Base-by-base conservation (phyloP, 1,140 invertebrate genomes). In the Himalopsyche phryganea region DNA sequence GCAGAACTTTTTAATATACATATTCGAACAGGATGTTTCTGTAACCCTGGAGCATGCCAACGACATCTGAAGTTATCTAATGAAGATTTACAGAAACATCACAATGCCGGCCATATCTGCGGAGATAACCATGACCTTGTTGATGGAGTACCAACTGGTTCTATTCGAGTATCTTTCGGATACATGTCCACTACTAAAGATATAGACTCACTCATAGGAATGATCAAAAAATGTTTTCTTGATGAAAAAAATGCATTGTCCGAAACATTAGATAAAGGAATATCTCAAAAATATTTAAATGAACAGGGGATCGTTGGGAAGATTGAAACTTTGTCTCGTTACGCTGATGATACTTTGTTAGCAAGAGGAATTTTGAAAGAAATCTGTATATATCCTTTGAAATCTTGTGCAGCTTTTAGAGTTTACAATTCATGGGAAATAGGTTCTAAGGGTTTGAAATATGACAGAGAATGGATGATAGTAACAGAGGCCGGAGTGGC, bases 31-130 rank as follows among this genome's bases (percentile, higher is more conserved):
- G 95, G 96, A 0, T 98, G 95, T 72, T 96, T 97, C 70, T 98
- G 96, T 71, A 98, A 98, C 79, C 89, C 94, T 5, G 96, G 96
- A 14, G 91, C 94, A 5, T 98, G 96, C 75, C 90, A 96, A 73
- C 77, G 84, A 32, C 88, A 91, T 70, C 76, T 98, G 18, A 72
- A 79, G 2, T 71, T 95, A 6, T 81, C 82, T 0, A 80, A 85
- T 36, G 69, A 84, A 3, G 84, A 91, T 35, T 77, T 96, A 54
- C 83, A 84, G 61, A 76, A 81, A 15, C 91, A 96, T 69, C 92
- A 86, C 71, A 81, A 90, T 72, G 83, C 86, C 32, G 95, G 95
- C 6, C 96, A 97, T 72, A 84, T 90, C 28, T 98, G 96, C 79
- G 94, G 95, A 0, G 95, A 98, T 71, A 82, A 88, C 53, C 80